Conservation (phyloP, 2,888 invertebrate species). For the Matsumyia berberina region DNA sequence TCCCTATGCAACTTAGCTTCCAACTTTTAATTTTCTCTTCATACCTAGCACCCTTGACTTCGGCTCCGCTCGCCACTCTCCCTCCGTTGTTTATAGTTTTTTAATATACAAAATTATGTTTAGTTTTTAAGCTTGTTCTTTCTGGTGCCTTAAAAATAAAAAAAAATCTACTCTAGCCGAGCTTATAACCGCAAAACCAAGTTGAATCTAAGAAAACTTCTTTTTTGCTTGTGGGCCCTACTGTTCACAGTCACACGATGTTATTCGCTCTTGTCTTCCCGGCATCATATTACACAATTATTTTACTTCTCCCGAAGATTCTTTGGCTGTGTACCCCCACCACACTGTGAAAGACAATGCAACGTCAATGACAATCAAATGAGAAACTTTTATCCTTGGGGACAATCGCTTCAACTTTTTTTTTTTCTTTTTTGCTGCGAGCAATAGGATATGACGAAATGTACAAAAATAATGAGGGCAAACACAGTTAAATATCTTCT, state of each 20-base stretch:
- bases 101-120: no score
- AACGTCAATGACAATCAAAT: conserved; percentile 69
- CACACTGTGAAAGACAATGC: conserved; percentile 45
- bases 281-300: conserved; percentile 56
- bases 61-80: no score
- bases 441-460: conserved; percentile 60
- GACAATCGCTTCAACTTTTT: conserved; percentile 36
- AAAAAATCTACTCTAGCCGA: no score
- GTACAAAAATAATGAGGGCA: conserved; percentile 69
- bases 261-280: conserved; percentile 18
- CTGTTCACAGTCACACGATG: background rate
- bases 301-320: conserved; percentile 23
- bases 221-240: conserved; percentile 10
- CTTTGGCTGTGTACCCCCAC: background rate
- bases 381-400: conserved; percentile 50
- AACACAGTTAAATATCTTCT: conserved; percentile 42
- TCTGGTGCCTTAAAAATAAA: no score
- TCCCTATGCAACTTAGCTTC: no score
- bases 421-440: conserved; percentile 7
- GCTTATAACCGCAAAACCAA: no score
- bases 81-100: no score
- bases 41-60: no score
- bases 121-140: no score
- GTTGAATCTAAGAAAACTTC: no score
- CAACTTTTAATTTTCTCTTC: no score